A percentile compares a stretch with the other conserved stretches of the same genome.
Evolutionary conservation across 1,140 invertebrate species (phyloP).

Genomic region (Drosophila parabipectinata): DNA sequence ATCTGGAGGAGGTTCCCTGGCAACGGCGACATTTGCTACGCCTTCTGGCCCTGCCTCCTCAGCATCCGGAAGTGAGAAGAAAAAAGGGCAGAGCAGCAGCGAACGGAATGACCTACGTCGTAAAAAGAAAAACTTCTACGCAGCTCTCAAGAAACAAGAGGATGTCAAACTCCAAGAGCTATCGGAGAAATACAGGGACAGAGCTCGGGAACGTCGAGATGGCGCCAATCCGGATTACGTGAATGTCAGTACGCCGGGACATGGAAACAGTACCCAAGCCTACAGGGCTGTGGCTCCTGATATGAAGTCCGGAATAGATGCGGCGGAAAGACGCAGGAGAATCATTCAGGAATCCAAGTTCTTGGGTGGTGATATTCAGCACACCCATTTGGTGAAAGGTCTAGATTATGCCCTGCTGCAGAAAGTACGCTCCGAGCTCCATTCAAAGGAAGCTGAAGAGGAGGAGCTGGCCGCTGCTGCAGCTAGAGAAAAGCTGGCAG

Average conservation of each 20-base stretch:
- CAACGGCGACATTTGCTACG: slow-evolving; percentile 67
- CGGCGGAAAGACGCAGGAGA: slow-evolving; percentile 96
- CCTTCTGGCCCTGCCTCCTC: background rate
- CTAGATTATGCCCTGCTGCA: slow-evolving; percentile 99
- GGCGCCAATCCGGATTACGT: slow-evolving; percentile 93
- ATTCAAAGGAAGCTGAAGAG: slow-evolving; percentile 89
- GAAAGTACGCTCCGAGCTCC: slow-evolving; percentile 95
- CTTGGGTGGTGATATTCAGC: slow-evolving; percentile 99
- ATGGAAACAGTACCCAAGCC: slow-evolving; percentile 88
- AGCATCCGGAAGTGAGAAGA: slow-evolving; percentile 76
- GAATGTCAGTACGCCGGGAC: slow-evolving; percentile 89
- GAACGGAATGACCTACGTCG: slow-evolving; percentile 89
- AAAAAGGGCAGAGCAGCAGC: slow-evolving; percentile 84
- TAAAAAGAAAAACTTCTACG: slow-evolving; percentile 97
- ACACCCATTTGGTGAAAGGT: slow-evolving; percentile 99
- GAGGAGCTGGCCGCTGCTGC: slow-evolving; percentile 94
- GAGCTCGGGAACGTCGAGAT: slow-evolving; percentile 96
- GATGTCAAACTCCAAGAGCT: slow-evolving; percentile 97
- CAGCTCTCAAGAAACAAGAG: slow-evolving; percentile 97
- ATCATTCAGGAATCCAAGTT: slow-evolving; percentile 99
- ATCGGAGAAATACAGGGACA: slow-evolving; percentile 97
- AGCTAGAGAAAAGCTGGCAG: slow-evolving; percentile 89
- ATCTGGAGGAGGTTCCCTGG: slow-evolving; percentile 74
- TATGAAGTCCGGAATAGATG: slow-evolving; percentile 95
- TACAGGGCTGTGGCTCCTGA: slow-evolving; percentile 98